Evolutionary conservation across 2,113 vertebrate species (phyloP), one percentile per base, ranked within the genome.

Genomic region (Dinomys branickii): DNA sequence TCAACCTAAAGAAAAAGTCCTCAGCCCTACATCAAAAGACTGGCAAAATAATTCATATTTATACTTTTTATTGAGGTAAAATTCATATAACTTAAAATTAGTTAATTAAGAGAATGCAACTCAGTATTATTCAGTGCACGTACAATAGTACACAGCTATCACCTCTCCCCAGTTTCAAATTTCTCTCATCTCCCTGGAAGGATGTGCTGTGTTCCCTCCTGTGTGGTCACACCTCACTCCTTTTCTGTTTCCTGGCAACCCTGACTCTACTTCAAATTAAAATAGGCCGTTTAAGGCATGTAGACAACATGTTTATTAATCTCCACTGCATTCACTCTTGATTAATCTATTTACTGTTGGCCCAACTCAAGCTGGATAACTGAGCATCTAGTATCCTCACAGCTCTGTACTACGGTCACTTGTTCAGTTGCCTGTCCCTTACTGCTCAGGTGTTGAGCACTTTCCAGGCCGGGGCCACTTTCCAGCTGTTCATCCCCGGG

Each of bases 221-320:
- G n/a, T n/a, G n/a, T n/a, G n/a, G 89, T 56, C 59, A 69, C 17
- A 67, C 52, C 9, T n/a, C 19, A 44, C 63, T 59, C 52, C 22
- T 75, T 19, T 16, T 17, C 17, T 84, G 5, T 56, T 35, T 83
- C 50, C 56, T 59, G 30, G 47, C 24, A 69, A 8, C 41, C 41
- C 50, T 59, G 58, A 50, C 63, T 59, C n/a, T 94, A 44, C 33
- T 80, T 75, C 90, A 91, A 89, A n/a, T n/a, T n/a, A n/a, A n/a
- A n/a, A n/a, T n/a, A n/a, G n/a, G n/a, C n/a, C n/a, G n/a, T 61
- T 87, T 84, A 65, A 78, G 22, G 3, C 44, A 65, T 3, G 5
- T 16, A 77, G 33, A 61, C 19, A 50, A 56, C 20, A 28, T 54
- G 90, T 86, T 63, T 44, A 28, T 50, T 52, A 71, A 61, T 81